Base-by-base conservation (phyloP, 2,113 vertebrate genomes). In the Grammomys surdaster region DNA sequence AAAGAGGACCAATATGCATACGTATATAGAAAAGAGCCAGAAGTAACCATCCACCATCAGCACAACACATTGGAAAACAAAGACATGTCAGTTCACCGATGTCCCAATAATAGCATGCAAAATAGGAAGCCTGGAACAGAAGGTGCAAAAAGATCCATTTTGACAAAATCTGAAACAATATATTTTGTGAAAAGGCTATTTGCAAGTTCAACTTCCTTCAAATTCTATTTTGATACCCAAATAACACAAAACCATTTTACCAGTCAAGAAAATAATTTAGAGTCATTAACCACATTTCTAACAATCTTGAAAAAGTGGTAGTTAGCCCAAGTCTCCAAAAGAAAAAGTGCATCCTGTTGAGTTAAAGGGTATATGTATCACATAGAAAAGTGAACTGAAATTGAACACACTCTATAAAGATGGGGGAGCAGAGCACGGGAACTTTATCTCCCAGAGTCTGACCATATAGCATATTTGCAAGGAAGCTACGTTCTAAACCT, bases 31-130 rank as follows among this genome's bases (percentile, higher is more conserved):
- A 90, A 95, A 96, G 84, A 48, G n/a, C 17, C 80, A 67, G 7
- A 90, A 31, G 43, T 58, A 92, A 87, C 91, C 96, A 76, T 89
- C 81, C 96, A 96, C 97, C 97, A 90, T 33, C 43, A 88, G 3
- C 92, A 70, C 1, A 93, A 63, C 73, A 36, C 65, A 51, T 48
- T 1, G 0, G 28, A 48, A 33, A 46, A 73, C 40, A 70, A 69
- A 76, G 88, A 13, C 19, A 46, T 56, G 43, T 19, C 43, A 54
- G 84, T 76, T 54, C 70, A 93, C 84, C 95, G 94, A 54, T 28
- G 36, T 20, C 67, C 54, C 91, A 33, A 77, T 46, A n/a, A 81
- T 51, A 60, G 3, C 58, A 88, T 43, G 65, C 54, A 56, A 31
- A 75, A 63, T 22, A 73, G 48, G 22, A 88, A 75, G 40, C 24